Conservation (phyloP, 2,888 invertebrate genomes). For the Mactromeris polynyma region DNA sequence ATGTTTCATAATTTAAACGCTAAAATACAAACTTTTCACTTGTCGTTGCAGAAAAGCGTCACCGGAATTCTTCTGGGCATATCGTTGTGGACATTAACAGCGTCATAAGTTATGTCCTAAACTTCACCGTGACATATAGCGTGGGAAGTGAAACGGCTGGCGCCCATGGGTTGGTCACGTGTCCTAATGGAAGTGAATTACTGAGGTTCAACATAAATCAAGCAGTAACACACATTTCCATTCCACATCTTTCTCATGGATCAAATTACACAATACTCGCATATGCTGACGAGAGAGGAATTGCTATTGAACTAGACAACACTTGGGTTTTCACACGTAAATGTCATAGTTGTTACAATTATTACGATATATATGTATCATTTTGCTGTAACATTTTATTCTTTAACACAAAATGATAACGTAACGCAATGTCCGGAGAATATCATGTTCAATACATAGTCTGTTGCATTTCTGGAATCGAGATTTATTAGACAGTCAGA, state of each 20-base stretch:
- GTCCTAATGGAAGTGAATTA: background rate
- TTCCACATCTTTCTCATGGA: background rate
- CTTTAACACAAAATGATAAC: too few species aligned
- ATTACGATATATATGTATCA: too few species aligned
- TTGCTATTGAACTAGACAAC: background rate
- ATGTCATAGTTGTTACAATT: too few species aligned
- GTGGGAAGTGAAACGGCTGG: background rate
- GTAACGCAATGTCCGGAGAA: too few species aligned
- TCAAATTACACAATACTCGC: background rate
- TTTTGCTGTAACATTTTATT: too few species aligned
- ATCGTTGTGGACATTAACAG: background rate
- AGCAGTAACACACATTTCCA: background rate
- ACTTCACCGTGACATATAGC: background rate
- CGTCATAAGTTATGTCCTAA: background rate
- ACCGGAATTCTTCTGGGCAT: background rate
- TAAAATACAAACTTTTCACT: too few species aligned
- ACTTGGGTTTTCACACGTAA: conserved; percentile 21
- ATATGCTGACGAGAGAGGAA: background rate
- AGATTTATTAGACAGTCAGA: too few species aligned
- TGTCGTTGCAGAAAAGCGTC: background rate
- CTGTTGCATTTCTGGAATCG: too few species aligned
- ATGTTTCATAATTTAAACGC: too few species aligned
- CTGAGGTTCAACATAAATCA: background rate
- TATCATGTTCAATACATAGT: too few species aligned
- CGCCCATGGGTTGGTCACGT: background rate